A percentile compares a stretch with the other conserved stretches of the same genome.
These are phyloP conservation scores for Tholera decimalis DNA, from an alignment of 2,888 invertebrate genomes.

Conservation along the genomic window DNA sequence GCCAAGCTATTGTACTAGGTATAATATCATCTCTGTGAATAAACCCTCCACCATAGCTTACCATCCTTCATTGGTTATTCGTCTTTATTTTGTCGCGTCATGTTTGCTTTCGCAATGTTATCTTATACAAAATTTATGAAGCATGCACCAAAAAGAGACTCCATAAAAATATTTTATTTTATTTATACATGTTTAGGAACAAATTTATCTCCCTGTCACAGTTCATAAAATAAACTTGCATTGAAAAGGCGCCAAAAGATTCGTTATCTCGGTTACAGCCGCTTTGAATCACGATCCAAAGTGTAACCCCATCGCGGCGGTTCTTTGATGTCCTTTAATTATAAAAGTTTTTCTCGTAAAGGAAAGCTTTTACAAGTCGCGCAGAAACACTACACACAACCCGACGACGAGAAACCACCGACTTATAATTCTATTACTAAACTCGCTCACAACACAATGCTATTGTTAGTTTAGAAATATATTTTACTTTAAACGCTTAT, in stretches of 20 bases:
- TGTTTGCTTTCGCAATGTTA: background rate
- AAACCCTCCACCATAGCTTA: background rate
- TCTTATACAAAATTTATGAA: background rate
- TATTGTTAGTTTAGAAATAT: slow-evolving; percentile 13
- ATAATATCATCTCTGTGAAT: background rate
- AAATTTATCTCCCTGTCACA: slow-evolving; percentile 81
- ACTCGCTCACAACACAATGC: slow-evolving; percentile 39
- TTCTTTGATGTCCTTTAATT: slow-evolving; percentile 91
- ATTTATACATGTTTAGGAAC: slow-evolving; percentile 59
- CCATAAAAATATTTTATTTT: slow-evolving; percentile 8
- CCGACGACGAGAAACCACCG: slow-evolving; percentile 60
- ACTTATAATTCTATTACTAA: slow-evolving; percentile 66
- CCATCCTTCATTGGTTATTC: background rate
- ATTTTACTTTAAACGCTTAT: slow-evolving; percentile 8
- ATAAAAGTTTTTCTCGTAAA: slow-evolving; percentile 89
- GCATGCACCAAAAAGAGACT: background rate
- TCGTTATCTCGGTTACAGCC: slow-evolving; percentile 87
- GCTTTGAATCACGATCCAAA: slow-evolving; percentile 89
- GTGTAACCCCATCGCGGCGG: slow-evolving; percentile 88
- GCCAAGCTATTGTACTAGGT: background rate
- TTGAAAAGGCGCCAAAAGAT: slow-evolving; percentile 86
- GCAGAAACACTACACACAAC: slow-evolving; percentile 70
- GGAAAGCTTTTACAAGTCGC: slow-evolving; percentile 79
- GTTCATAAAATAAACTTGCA: slow-evolving; percentile 86
- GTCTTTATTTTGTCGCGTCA: background rate